A percentile compares a stretch with the other conserved stretches of the same genome.
These are phyloP conservation scores for Merodon equestris DNA, from an alignment of 2,888 invertebrate species.

Conservation along the genomic window DNA sequence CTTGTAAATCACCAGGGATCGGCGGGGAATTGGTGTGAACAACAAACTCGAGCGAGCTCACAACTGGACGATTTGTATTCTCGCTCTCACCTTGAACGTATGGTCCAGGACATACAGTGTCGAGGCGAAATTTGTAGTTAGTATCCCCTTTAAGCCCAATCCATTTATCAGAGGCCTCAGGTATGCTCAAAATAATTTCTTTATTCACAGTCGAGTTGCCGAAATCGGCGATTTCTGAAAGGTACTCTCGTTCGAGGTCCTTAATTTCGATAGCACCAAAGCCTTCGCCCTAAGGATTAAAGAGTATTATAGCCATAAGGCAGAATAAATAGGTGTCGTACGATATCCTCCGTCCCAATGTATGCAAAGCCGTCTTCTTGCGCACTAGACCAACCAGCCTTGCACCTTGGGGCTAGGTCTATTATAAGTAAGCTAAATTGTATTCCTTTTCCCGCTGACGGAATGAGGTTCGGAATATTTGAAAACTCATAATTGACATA, in stretches of 20 bases:
- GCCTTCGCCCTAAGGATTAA: slow-evolving; percentile 34
- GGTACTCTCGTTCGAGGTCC: slow-evolving; percentile 55
- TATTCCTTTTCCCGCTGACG: slow-evolving; percentile 39
- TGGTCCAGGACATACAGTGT: slow-evolving; percentile 54
- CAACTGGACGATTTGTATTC: slow-evolving; percentile 33
- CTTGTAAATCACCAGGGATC: slow-evolving; percentile 25
- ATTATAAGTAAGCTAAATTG: slow-evolving; percentile 55
- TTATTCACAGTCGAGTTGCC: slow-evolving; percentile 57
- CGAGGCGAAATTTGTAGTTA: slow-evolving; percentile 63
- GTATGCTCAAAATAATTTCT: slow-evolving; percentile 55
- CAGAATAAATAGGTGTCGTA: not conserved
- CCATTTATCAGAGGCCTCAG: slow-evolving; percentile 45
- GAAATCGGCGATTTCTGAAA: slow-evolving; percentile 61
- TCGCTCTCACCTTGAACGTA: slow-evolving; percentile 39
- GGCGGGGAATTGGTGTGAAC: slow-evolving; percentile 62
- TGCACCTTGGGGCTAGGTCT: slow-evolving; percentile 59
- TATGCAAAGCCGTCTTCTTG: slow-evolving; percentile 61
- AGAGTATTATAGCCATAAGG: not conserved
- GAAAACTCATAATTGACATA: slow-evolving; percentile 60
- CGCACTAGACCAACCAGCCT: slow-evolving; percentile 63
- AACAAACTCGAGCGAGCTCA: slow-evolving; percentile 61
- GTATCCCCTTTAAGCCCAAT: slow-evolving; percentile 52
- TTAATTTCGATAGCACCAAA: slow-evolving; percentile 51
- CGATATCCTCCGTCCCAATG: slow-evolving; percentile 58
- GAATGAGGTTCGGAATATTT: slow-evolving; percentile 45